phyloP scores from a whole-genome alignment of 35 echinoderm and acorn worm species.

The Apostichopus parvimensis region DNA sequence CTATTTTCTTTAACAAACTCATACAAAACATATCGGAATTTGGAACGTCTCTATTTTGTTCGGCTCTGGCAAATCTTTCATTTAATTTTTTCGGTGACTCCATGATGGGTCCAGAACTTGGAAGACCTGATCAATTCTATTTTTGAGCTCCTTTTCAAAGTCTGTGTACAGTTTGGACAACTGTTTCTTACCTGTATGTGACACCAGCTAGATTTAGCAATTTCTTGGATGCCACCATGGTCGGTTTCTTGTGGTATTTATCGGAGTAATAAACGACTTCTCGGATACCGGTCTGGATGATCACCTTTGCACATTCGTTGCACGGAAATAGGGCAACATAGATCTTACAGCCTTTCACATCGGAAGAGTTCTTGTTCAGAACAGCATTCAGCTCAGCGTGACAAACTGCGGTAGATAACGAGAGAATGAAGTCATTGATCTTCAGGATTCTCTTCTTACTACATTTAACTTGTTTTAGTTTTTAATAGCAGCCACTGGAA shows the following conservation, averaged over 20 bases:
- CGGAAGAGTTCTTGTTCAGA: conserved; percentile 89
- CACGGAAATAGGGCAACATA: conserved; percentile 96
- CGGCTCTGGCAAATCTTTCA: too few relatives aligned
- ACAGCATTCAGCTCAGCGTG: conserved; percentile 98
- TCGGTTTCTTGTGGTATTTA: conserved; percentile 75
- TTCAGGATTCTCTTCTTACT: too few relatives aligned
- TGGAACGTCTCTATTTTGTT: too few relatives aligned
- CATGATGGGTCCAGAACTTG: too few relatives aligned
- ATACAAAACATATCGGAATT: too few relatives aligned
- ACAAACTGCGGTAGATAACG: conserved; percentile 52
- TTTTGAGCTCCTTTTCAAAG: too few relatives aligned
- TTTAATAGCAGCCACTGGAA: too few relatives aligned
- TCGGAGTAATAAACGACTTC: conserved; percentile 82
- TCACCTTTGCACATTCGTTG: conserved; percentile 95
- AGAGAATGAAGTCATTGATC: too few relatives aligned
- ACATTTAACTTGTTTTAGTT: too few relatives aligned
- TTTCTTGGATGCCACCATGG: conserved; percentile 78
- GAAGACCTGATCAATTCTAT: too few relatives aligned
- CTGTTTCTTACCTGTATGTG: conserved; percentile 57
- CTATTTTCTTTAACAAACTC: too few relatives aligned
- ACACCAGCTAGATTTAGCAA: conserved; percentile 74
- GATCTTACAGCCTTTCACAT: conserved; percentile 86
- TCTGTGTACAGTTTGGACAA: background rate
- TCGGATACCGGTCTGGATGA: conserved; percentile 91
- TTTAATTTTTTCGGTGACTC: too few relatives aligned